Evolutionary conservation across 2,113 vertebrate species (phyloP).

Genomic region (Dermatemys mawii): DNA sequence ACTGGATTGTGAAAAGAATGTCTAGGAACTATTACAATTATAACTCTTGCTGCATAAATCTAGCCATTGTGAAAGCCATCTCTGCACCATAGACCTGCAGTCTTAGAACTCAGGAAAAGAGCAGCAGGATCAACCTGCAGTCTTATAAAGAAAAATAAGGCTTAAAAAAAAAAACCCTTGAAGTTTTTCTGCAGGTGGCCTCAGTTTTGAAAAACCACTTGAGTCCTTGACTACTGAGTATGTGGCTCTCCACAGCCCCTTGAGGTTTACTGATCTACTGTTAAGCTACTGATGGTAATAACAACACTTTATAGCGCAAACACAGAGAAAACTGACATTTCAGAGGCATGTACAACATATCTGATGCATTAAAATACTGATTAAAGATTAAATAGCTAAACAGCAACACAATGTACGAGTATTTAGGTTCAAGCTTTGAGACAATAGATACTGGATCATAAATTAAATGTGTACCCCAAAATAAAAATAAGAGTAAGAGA

Average conservation of each 20-base stretch:
- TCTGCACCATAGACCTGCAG: neutral
- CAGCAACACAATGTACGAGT: neutral
- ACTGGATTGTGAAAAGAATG: neutral
- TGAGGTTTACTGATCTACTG: conserved; percentile 6
- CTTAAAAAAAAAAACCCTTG: neutral
- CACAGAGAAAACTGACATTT: rapidly evolving
- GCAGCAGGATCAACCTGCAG: neutral
- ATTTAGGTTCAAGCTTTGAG: neutral
- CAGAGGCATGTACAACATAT: neutral
- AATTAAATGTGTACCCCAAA: neutral
- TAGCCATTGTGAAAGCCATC: rapidly evolving
- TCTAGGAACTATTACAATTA: neutral
- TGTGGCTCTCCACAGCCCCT: conserved; percentile 37
- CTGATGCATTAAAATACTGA: neutral
- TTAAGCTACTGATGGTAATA: neutral
- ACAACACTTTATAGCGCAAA: neutral
- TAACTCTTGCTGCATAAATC: neutral
- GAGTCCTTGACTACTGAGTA: neutral
- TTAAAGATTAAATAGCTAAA: neutral
- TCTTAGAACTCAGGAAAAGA: neutral
- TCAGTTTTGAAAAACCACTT: conserved; percentile 16
- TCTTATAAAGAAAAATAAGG: neutral
- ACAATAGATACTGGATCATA: neutral
- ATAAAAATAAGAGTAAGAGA: neutral
- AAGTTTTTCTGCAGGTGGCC: conserved; percentile 14